Base-by-base conservation (phyloP, 2,797 vertebrate genomes). In the Orestias chungarensis region DNA sequence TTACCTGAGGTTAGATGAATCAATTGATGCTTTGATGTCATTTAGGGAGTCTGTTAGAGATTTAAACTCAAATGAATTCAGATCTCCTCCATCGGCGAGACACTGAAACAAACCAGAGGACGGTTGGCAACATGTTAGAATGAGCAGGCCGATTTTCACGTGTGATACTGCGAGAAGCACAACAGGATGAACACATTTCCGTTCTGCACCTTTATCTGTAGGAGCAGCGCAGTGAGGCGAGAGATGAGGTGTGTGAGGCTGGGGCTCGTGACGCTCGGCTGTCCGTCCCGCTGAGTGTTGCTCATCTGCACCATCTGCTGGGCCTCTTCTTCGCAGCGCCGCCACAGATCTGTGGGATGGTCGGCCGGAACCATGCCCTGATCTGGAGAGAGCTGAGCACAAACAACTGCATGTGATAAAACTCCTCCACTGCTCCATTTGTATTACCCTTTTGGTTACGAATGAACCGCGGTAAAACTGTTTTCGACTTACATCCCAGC, bases 21-120 rank as follows among this genome's bases (percentile, higher is more conserved):
- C 96, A 92, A 99, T 96, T 27, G 97, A 97, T 86, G 93, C 96
- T 91, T 99, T 99, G 86, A 99, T 99, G 91, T 99, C 98, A 82
- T 99, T 97, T 80, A 99, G 93, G 55, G 98, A 99, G 90, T 99
- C 98, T 49, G 96, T 99, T 88, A 99, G 92, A 71, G 98, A 99
- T 92, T 99, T 99, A 89, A 99, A 99, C 91, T 99, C 97, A 93
- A 99, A 99, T 33, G 98, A 99, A 92, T 99, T 99, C 88, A 99
- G 91, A 90, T 99, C 98, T 66, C 96, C 96, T 82, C 96, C 97
- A 88, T 99, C 98, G 76, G 98, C 97, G 89, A 99, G 93, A 94
- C 97, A 98, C 98, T 99, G 89, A 68, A 88, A 78, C 31, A 54
- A 66, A 43, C 6, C 61, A n/a, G n/a, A 25, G 82, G 38, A 67